phyloP scores from a whole-genome alignment of 2,888 invertebrate species.

The Leuctra nigra region DNA sequence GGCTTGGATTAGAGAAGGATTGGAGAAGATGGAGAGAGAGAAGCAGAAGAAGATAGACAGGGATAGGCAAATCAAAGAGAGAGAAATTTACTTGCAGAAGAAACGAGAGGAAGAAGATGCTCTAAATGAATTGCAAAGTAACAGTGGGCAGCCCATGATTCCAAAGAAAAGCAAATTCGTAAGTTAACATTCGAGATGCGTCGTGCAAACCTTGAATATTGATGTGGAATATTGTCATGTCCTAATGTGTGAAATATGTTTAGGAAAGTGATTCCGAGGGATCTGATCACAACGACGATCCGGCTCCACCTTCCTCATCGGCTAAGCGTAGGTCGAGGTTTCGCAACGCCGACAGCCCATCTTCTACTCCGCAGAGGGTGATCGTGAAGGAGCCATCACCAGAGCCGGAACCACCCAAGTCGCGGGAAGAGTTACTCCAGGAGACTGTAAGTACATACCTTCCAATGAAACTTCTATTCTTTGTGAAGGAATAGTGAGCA shows the following conservation, averaged over 20 bases:
- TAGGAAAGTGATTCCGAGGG: conserved; percentile 44
- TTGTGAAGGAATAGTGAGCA: no score
- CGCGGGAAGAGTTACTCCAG: conserved; percentile 56
- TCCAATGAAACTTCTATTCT: no score
- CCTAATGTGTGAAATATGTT: no score
- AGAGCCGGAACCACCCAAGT: conserved; percentile 39
- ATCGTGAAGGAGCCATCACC: conserved; percentile 34
- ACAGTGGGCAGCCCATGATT: conserved; percentile 33
- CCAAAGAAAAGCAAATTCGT: conserved; percentile 54
- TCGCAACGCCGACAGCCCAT: conserved; percentile 38
- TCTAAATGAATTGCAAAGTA: conserved; percentile 29
- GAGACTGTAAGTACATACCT: conserved; percentile 54
- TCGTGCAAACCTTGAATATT: no score
- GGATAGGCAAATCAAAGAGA: conserved; percentile 58
- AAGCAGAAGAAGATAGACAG: conserved; percentile 81
- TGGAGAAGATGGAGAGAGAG: conserved; percentile 96
- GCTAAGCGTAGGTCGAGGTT: conserved; percentile 38
- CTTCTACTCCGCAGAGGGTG: conserved; percentile 32
- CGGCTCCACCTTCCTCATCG: conserved; percentile 17
- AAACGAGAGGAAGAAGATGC: conserved; percentile 49
- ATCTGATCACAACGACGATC: conserved; percentile 19
- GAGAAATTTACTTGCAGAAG: conserved; percentile 51
- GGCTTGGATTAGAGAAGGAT: conserved; percentile 95
- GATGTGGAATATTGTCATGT: no score
- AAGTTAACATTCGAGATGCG: conserved; percentile 34